Conservation (phyloP, 2,797 vertebrate genomes). For the Melanotaenia parkinsoni region DNA sequence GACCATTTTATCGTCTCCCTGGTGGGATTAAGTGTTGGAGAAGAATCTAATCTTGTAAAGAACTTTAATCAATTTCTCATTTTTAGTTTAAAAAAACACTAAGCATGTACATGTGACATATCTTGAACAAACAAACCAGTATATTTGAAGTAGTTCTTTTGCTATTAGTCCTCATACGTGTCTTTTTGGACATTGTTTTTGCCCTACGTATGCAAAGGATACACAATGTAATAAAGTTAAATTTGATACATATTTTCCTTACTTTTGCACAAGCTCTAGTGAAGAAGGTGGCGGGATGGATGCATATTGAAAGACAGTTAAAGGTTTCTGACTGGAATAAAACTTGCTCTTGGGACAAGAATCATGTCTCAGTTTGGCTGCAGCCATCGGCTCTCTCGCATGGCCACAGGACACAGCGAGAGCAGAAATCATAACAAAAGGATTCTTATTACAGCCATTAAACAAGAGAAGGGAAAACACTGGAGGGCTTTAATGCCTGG, state of each 20-base stretch:
- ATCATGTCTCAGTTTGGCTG: conserved; percentile 28
- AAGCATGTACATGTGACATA: not conserved
- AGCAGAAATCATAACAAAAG: conserved; percentile 75
- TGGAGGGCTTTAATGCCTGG: conserved; percentile 58
- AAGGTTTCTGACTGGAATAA: conserved; percentile 16
- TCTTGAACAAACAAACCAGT: not conserved
- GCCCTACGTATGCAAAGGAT: not conserved
- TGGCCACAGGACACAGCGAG: conserved; percentile 48
- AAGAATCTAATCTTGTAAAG: not conserved
- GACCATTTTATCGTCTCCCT: conserved; percentile 8
- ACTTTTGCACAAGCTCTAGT: not conserved
- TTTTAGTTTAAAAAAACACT: not conserved
- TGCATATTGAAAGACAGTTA: conserved; percentile 8
- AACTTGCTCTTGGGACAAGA: conserved; percentile 38
- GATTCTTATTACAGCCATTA: conserved; percentile 80
- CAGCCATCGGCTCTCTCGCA: conserved; percentile 35
- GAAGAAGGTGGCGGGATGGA: not conserved
- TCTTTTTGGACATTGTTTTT: no score
- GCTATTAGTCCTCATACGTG: not conserved
- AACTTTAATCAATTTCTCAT: not conserved
- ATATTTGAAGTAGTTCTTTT: not conserved
- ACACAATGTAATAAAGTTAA: not conserved
- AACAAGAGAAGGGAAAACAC: conserved; percentile 75
- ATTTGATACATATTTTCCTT: not conserved
- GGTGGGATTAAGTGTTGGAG: not conserved